Percentiles rank a stretch among this genome's conserved stretches.
phyloP scores from a whole-genome alignment of 2,888 invertebrate species.

The Tetanocera ferruginea region DNA sequence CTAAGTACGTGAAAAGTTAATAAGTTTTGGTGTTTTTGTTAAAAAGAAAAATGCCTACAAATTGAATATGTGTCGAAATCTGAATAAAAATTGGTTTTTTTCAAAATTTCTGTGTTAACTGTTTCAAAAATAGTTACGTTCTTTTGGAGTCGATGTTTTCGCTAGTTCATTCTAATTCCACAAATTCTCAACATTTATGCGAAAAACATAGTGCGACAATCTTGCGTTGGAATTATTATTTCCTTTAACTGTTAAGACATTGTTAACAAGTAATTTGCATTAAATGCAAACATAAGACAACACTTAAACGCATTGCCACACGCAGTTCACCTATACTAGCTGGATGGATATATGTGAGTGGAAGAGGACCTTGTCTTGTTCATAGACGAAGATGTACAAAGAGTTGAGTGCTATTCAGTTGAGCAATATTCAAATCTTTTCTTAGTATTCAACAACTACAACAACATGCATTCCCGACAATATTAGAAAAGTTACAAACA shows the following conservation, averaged over 20 bases:
- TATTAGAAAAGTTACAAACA: conserved; percentile 25
- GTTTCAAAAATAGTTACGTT: too few species aligned
- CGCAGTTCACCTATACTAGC: neutral
- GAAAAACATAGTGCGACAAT: neutral
- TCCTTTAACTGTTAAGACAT: conserved; percentile 25
- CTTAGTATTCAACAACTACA: conserved; percentile 43
- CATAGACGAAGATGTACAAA: neutral
- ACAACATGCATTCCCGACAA: conserved; percentile 36
- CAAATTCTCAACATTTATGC: neutral
- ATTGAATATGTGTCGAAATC: too few species aligned
- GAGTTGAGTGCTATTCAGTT: conserved; percentile 33
- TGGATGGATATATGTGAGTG: neutral
- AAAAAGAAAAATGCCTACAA: too few species aligned
- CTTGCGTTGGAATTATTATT: neutral
- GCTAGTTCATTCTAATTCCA: too few species aligned
- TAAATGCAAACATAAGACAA: conserved; percentile 27
- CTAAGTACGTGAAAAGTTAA: too few species aligned
- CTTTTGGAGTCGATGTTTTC: too few species aligned
- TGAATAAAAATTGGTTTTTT: too few species aligned
- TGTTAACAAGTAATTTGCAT: conserved; percentile 39
- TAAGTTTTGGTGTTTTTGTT: too few species aligned
- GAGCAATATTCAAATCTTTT: conserved; percentile 37
- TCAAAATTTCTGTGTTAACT: too few species aligned
- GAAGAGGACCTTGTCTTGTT: neutral
- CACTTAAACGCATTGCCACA: neutral